Conservation (phyloP, 1,140 invertebrate species). For the Patella vulgata region DNA sequence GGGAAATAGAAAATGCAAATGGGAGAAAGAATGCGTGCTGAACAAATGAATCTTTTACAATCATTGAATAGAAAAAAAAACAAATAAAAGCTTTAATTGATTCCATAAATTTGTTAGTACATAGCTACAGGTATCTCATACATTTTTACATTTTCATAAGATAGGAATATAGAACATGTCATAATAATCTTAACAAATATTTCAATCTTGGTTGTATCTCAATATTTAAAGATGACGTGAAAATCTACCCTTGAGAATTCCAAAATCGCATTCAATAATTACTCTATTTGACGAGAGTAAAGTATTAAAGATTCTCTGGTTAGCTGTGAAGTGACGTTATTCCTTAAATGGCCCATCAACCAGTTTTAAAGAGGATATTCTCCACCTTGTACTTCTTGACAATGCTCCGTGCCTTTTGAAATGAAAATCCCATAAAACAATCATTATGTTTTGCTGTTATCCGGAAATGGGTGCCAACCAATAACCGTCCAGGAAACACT, state of each 20-base stretch:
- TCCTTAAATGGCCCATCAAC: constrained; percentile 29
- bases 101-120: too few species aligned
- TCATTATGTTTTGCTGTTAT: constrained; percentile 25
- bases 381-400: constrained; percentile 1
- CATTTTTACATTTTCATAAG: too few species aligned
- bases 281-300: constrained; percentile 40
- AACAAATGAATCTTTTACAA: too few species aligned
- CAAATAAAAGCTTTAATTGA: too few species aligned
- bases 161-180: constrained; percentile 20
- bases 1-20: too few species aligned
- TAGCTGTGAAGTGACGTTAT: constrained; percentile 41
- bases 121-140: too few species aligned
- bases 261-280: constrained; percentile 55
- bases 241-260: constrained; percentile 18
- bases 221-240: constrained; percentile 5
- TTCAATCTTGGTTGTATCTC: constrained; percentile 5
- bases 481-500: constrained; percentile 29
- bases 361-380: too few species aligned
- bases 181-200: constrained; percentile 6
- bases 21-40: too few species aligned
- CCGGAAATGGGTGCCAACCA: constrained; percentile 36
- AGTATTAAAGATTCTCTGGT: constrained; percentile 50
- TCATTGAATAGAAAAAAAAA: too few species aligned
- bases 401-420: constrained; percentile 16
- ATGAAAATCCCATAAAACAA: constrained; percentile 28